Percentiles rank a stretch among this genome's conserved stretches.
Conservation (phyloP, 1,140 invertebrate species). For the Stegodyphus dumicola region DNA sequence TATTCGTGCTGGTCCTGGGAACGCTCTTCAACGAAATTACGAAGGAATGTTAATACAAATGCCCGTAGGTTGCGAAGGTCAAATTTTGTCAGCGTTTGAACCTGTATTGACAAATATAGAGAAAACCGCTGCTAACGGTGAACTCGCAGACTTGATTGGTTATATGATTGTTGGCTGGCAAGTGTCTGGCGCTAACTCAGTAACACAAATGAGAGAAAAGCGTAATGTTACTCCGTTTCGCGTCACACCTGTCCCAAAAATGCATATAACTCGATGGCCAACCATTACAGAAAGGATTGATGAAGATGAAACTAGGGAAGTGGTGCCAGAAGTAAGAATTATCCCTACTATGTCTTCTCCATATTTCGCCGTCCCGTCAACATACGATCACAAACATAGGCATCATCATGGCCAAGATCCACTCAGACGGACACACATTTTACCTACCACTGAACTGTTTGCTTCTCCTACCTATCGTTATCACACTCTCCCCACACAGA, state of each 20-base stretch:
- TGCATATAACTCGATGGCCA: slow-evolving; percentile 44
- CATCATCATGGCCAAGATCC: slow-evolving; percentile 55
- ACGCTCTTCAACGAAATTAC: slow-evolving; percentile 70
- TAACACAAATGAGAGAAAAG: slow-evolving; percentile 11
- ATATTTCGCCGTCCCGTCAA: slow-evolving; percentile 62
- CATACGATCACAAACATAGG: slow-evolving; percentile 53
- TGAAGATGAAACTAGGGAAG: slow-evolving; percentile 49
- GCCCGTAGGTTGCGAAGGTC: slow-evolving; percentile 77
- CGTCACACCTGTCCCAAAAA: slow-evolving; percentile 58
- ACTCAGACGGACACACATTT: slow-evolving; percentile 18
- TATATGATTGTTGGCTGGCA: slow-evolving; percentile 77
- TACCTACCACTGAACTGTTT: slow-evolving; percentile 6
- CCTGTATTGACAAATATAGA: slow-evolving; percentile 74
- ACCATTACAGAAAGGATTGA: slow-evolving; percentile 36
- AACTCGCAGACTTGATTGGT: slow-evolving; percentile 73
- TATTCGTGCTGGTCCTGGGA: slow-evolving; percentile 74
- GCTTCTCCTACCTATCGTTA: slow-evolving; percentile 48
- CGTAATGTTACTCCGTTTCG: slow-evolving; percentile 49
- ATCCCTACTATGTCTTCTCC: slow-evolving; percentile 67
- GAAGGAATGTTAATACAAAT: slow-evolving; percentile 72
- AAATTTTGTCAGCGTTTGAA: slow-evolving; percentile 72
- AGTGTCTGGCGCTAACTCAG: slow-evolving; percentile 65
- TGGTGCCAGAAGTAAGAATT: slow-evolving; percentile 67
- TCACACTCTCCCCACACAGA: slow-evolving; percentile 16
- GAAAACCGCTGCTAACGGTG: slow-evolving; percentile 75